A percentile compares a stretch with the other conserved stretches of the same genome.
phyloP scores from a whole-genome alignment of 2,113 vertebrate species.

The Narcine bancroftii region DNA sequence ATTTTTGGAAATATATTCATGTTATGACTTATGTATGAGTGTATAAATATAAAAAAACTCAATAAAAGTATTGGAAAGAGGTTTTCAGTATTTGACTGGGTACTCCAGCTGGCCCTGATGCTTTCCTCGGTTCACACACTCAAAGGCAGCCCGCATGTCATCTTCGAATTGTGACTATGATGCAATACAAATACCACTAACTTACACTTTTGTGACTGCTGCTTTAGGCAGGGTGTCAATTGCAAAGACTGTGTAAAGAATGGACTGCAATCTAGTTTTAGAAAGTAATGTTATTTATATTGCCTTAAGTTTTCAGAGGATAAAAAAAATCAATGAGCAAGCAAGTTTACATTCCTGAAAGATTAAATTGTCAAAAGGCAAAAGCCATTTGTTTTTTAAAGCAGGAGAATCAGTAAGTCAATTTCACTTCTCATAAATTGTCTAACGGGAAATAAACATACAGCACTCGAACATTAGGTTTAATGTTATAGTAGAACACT shows the following conservation, averaged over 20 bases:
- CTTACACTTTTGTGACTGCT: too few species aligned
- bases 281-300: not conserved
- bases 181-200: too few species aligned
- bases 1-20: too few species aligned
- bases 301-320: not conserved
- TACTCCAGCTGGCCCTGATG: too few species aligned
- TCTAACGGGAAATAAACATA: constrained; percentile 1
- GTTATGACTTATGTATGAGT: too few species aligned
- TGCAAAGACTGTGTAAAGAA: not conserved
- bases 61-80: too few species aligned
- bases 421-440: constrained; percentile 24
- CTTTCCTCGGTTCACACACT: too few species aligned
- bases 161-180: not conserved
- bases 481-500: not conserved
- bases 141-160: too few species aligned
- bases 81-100: too few species aligned
- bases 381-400: not conserved
- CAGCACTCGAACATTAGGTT: not conserved
- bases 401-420: not conserved
- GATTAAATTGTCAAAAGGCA: not conserved
- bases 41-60: too few species aligned
- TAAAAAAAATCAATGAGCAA: not conserved
- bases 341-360: not conserved
- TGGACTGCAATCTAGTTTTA: not conserved
- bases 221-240: not conserved